Evolutionary conservation across 2,113 vertebrate genomes (phyloP).

Genomic region (Chelonoidis abingdonii): DNA sequence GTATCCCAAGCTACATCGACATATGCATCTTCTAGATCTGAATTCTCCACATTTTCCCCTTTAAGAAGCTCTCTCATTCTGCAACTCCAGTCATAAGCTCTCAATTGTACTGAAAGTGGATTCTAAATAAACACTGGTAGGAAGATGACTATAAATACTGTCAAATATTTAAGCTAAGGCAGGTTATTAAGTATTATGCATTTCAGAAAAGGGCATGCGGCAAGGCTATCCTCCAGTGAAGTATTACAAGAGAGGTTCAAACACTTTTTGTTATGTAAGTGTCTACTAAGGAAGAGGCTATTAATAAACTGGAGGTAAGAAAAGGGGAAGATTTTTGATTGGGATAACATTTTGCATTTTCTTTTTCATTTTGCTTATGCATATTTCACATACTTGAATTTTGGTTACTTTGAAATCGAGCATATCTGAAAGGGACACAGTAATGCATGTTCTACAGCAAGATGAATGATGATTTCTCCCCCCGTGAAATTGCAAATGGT

Average conservation of each 20-base stretch:
- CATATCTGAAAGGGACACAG: rapidly evolving
- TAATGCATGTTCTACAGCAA: slow-evolving; percentile 29
- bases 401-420: slow-evolving; percentile 18
- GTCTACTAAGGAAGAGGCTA: slow-evolving; percentile 24
- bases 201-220: slow-evolving; percentile 55
- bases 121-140: slow-evolving; percentile 76
- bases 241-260: slow-evolving; percentile 36
- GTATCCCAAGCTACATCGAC: slow-evolving; percentile 55
- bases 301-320: background rate
- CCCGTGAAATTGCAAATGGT: slow-evolving; percentile 5
- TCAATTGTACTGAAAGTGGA: slow-evolving; percentile 69
- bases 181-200: slow-evolving; percentile 60
- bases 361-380: slow-evolving; percentile 35
- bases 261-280: slow-evolving; percentile 8
- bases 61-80: slow-evolving; percentile 70
- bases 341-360: background rate
- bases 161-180: background rate
- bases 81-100: slow-evolving; percentile 68
- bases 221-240: slow-evolving; percentile 44
- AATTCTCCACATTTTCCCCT: slow-evolving; percentile 51
- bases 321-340: slow-evolving; percentile 5
- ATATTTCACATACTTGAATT: slow-evolving; percentile 25
- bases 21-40: slow-evolving; percentile 62
- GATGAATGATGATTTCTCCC: slow-evolving; percentile 7
- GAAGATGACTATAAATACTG: slow-evolving; percentile 4